Evolutionary conservation across 2,888 invertebrate genomes (phyloP).

Genomic region (Scaptomyza parva): DNA sequence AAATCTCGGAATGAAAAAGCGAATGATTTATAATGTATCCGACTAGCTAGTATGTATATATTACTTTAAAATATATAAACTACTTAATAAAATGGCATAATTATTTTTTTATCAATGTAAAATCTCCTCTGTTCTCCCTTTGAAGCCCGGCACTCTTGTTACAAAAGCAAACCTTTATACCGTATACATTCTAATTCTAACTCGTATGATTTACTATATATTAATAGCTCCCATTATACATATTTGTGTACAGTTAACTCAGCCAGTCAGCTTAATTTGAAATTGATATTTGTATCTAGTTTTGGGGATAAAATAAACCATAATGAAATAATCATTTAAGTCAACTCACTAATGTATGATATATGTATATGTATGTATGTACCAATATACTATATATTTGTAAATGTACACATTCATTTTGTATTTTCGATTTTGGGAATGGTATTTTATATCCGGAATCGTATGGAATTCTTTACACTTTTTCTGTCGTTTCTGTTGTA

Average conservation of each 20-base stretch:
- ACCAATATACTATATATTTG: constrained; percentile 63
- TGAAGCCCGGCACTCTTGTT: constrained; percentile 63
- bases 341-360: constrained; percentile 68
- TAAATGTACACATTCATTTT: constrained; percentile 59
- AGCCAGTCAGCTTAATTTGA: constrained; percentile 44
- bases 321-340: constrained; percentile 44
- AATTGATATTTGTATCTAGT: constrained; percentile 49
- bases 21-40: constrained; percentile 50
- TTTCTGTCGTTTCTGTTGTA: constrained; percentile 24
- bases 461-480: constrained; percentile 12
- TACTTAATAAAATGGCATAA: constrained; percentile 43
- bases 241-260: constrained; percentile 55
- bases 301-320: constrained; percentile 37
- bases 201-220: constrained; percentile 20
- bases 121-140: constrained; percentile 14
- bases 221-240: constrained; percentile 8
- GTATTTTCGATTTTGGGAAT: constrained; percentile 54
- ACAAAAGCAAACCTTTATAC: constrained; percentile 57
- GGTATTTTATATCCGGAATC: constrained; percentile 20
- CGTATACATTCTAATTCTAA: constrained; percentile 44
- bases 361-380: constrained; percentile 53
- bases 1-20: constrained; percentile 36
- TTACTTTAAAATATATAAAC: constrained; percentile 40
- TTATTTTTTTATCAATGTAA: constrained; percentile 42
- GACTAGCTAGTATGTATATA: constrained; percentile 55